A percentile compares a stretch with the other conserved stretches of the same genome.
Evolutionary conservation across 2,888 invertebrate genomes (phyloP).

Genomic region (Ceramica pisi): DNA sequence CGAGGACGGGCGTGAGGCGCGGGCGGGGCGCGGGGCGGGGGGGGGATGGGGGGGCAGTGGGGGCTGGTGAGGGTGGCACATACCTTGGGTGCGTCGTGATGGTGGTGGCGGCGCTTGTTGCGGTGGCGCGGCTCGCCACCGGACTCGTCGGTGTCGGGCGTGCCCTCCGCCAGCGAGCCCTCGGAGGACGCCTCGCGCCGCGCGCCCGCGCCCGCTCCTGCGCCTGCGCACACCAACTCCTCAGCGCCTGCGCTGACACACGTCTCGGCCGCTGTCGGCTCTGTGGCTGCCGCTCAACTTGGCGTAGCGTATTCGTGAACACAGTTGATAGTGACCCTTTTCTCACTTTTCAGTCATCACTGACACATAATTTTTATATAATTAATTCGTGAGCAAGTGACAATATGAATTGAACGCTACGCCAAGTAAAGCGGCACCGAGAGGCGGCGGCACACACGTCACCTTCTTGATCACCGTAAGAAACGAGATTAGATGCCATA

Average conservation of each 20-base stretch:
- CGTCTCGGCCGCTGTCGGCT: not conserved
- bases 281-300: conserved; percentile 2
- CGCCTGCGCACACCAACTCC: too few species aligned
- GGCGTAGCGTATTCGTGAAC: not conserved
- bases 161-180: conserved; percentile 93
- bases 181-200: conserved; percentile 92
- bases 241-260: not conserved
- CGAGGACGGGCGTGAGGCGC: not conserved
- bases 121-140: conserved; percentile 87
- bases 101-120: conserved; percentile 83
- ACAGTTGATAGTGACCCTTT: not conserved
- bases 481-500: not conserved
- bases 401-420: not conserved
- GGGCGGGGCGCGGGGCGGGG: not conserved
- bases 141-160: conserved; percentile 94
- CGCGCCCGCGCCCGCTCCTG: conserved; percentile 64
- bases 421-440: not conserved
- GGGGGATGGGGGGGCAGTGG: not conserved
- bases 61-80: not conserved
- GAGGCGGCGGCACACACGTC: not conserved
- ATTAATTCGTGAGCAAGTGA: too few species aligned
- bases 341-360: not conserved
- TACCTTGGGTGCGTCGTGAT: conserved; percentile 76
- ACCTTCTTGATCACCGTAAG: not conserved
- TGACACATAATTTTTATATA: not conserved